phyloP scores from a whole-genome alignment of 2,113 vertebrate genomes.

The Noctilio leporinus region DNA sequence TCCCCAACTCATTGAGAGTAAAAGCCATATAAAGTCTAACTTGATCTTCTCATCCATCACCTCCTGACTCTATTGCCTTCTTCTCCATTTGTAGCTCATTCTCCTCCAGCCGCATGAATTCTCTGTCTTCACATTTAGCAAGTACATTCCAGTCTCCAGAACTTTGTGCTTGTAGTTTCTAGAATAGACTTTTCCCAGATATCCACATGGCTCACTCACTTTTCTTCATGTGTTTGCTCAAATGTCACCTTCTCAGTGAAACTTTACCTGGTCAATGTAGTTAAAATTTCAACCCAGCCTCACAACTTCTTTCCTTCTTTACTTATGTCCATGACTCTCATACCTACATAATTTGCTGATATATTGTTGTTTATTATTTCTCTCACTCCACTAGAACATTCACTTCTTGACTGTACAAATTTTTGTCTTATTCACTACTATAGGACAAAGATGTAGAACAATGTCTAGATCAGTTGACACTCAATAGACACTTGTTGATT shows the following conservation, averaged over 20 bases:
- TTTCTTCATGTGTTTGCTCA: neutral
- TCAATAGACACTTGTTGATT: neutral
- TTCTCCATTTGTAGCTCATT: neutral
- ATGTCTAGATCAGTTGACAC: neutral
- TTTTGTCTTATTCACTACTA: neutral
- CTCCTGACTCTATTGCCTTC: neutral
- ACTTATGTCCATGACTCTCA: neutral
- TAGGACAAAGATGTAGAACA: neutral
- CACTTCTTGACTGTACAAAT: neutral
- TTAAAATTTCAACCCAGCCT: neutral
- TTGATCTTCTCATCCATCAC: neutral
- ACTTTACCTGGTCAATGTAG: neutral
- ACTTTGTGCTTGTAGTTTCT: neutral
- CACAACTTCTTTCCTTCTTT: neutral
- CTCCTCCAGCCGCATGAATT: neutral
- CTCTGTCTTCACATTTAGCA: neutral
- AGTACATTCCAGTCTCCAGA: neutral
- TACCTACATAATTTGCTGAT: neutral
- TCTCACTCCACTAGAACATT: neutral
- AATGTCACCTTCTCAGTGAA: neutral
- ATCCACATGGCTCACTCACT: neutral
- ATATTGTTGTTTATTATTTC: neutral
- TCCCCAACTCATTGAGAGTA: neutral
- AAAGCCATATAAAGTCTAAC: neutral
- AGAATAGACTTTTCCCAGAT: neutral